Evolutionary conservation across 2,113 vertebrate species (phyloP).

Genomic region (Ovibos moschatus): DNA sequence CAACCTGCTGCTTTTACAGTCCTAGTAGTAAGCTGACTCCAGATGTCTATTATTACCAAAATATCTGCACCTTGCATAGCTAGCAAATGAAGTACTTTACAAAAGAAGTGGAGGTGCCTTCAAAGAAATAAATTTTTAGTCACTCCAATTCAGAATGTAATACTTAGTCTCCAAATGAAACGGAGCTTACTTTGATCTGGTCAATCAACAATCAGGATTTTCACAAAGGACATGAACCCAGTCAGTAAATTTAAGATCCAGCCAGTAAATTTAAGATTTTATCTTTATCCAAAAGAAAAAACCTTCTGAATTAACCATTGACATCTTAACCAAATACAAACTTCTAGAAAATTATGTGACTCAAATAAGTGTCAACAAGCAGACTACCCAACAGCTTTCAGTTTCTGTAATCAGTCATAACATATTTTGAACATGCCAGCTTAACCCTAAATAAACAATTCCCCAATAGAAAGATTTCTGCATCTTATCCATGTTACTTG

Average conservation of each 20-base stretch:
- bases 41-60: not conserved
- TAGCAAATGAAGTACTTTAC: not conserved
- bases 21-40: not conserved
- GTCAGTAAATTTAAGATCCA: not conserved
- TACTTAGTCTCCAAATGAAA: not conserved
- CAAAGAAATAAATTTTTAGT: not conserved
- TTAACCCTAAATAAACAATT: constrained; percentile 12
- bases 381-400: not conserved
- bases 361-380: not conserved
- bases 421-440: not conserved
- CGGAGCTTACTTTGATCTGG: not conserved
- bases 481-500: not conserved
- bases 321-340: constrained; percentile 16
- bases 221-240: not conserved
- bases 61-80: not conserved
- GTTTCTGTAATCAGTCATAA: not conserved
- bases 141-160: constrained; percentile 13
- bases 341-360: not conserved
- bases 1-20: not conserved
- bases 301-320: not conserved
- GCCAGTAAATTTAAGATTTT: constrained; percentile 16
- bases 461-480: not conserved
- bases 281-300: not conserved
- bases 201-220: not conserved
- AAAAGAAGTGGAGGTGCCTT: not conserved